A percentile compares a stretch with the other conserved stretches of the same genome.
Evolutionary conservation across 2,113 vertebrate species (phyloP).

Genomic region (Sorex fumeus): DNA sequence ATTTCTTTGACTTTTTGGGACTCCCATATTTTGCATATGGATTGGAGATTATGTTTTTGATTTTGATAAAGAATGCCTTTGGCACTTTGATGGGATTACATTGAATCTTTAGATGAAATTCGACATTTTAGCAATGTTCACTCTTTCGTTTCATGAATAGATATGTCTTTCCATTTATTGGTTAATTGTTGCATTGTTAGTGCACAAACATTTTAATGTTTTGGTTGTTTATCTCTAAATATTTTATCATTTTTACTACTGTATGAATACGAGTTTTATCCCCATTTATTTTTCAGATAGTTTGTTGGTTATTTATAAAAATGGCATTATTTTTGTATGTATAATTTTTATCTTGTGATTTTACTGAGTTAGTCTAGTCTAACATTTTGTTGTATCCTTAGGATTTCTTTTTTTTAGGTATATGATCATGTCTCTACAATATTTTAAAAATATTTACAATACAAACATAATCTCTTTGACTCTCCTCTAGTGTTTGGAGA

Average conservation of each 20-base stretch:
- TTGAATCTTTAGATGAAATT: neutral
- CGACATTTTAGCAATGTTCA: neutral
- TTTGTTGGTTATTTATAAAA: neutral
- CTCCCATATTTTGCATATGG: neutral
- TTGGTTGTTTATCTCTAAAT: neutral
- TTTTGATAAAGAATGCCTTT: neutral
- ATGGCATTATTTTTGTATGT: neutral
- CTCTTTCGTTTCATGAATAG: neutral
- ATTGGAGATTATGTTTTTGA: neutral
- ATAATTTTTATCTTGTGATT: neutral
- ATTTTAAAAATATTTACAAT: neutral
- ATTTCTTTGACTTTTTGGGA: neutral
- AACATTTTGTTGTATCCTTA: neutral
- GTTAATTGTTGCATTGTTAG: neutral
- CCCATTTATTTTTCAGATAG: neutral
- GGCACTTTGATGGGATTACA: neutral
- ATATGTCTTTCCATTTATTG: neutral
- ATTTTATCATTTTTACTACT: neutral
- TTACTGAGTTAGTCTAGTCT: neutral
- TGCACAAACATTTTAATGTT: neutral
- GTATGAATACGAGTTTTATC: neutral
- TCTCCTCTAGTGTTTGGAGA: neutral
- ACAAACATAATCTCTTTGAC: neutral
- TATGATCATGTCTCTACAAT: neutral
- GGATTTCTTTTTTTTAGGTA: neutral